Conservation (phyloP, 1,140 invertebrate species). For the Pogonomyrmex barbatus region DNA sequence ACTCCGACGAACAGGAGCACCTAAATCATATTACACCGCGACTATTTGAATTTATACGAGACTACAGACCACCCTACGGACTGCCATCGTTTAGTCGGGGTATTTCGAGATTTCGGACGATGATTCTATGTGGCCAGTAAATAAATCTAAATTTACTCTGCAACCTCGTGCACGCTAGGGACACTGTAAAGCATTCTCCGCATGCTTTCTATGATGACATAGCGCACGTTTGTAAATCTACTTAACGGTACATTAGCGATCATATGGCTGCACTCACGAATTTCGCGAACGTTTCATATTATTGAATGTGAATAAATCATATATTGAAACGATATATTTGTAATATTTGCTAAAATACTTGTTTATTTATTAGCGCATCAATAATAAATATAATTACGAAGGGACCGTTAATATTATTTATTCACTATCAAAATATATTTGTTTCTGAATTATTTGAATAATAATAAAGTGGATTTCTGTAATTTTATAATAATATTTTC, state of each 20-base stretch:
- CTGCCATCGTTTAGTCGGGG: conserved; percentile 18
- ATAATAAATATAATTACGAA: conserved; percentile 5
- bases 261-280: neutral
- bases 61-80: conserved; percentile 3
- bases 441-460: neutral
- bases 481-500: neutral
- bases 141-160: conserved; percentile 58
- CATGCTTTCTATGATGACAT: conserved; percentile 48
- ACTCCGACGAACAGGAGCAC: neutral
- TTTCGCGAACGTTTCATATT: conserved; percentile 31
- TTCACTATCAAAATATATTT: neutral
- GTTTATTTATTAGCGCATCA: neutral
- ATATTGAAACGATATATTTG: neutral
- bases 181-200: conserved; percentile 51
- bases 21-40: conserved; percentile 51
- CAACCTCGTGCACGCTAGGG: neutral
- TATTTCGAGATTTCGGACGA: conserved; percentile 45
- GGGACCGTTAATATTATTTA: neutral
- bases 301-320: neutral
- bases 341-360: neutral
- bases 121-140: conserved; percentile 48
- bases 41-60: conserved; percentile 59
- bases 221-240: conserved; percentile 51
- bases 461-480: conserved; percentile 8
- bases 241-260: conserved; percentile 51